These are phyloP conservation scores for Zygothrica quintamaculata DNA, from an alignment of 2,888 invertebrate genomes.

Conservation along the genomic window DNA sequence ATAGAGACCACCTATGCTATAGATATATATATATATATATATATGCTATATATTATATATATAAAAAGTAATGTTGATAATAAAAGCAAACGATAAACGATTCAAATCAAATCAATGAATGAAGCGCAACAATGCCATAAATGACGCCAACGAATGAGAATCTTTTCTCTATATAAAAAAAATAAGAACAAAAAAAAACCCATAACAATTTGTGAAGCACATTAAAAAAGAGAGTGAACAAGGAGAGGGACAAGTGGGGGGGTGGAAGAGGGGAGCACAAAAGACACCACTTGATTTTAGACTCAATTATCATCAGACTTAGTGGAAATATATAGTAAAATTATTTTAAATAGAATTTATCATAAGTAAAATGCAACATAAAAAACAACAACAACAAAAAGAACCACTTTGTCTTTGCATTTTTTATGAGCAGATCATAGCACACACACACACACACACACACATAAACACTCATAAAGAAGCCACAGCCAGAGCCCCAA, in stretches of 20 bases:
- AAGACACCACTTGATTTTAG: slow-evolving; percentile 10
- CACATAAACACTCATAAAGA: too few relatives aligned
- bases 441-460: too few relatives aligned
- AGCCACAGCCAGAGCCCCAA: too few relatives aligned
- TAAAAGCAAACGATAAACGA: slow-evolving; percentile 20
- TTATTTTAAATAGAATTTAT: slow-evolving; percentile 53
- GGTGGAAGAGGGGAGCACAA: too few relatives aligned
- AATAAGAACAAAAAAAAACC: too few relatives aligned
- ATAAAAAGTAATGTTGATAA: too few relatives aligned
- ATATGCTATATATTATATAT: neutral
- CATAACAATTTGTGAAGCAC: slow-evolving; percentile 52
- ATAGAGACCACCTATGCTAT: slow-evolving; percentile 36
- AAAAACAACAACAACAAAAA: too few relatives aligned
- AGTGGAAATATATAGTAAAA: slow-evolving; percentile 27
- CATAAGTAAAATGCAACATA: slow-evolving; percentile 58
- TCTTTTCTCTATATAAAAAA: too few relatives aligned
- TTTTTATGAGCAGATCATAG: slow-evolving; percentile 49
- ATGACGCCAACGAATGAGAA: slow-evolving; percentile 61
- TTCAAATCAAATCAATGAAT: slow-evolving; percentile 41
- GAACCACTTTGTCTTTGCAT: slow-evolving; percentile 51
- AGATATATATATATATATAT: neutral
- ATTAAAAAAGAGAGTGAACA: too few relatives aligned
- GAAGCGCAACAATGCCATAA: slow-evolving; percentile 47
- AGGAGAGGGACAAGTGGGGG: too few relatives aligned
- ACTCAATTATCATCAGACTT: slow-evolving; percentile 35